Conservation (phyloP, 2,113 vertebrate species). For the Vanacampus margaritifer region DNA sequence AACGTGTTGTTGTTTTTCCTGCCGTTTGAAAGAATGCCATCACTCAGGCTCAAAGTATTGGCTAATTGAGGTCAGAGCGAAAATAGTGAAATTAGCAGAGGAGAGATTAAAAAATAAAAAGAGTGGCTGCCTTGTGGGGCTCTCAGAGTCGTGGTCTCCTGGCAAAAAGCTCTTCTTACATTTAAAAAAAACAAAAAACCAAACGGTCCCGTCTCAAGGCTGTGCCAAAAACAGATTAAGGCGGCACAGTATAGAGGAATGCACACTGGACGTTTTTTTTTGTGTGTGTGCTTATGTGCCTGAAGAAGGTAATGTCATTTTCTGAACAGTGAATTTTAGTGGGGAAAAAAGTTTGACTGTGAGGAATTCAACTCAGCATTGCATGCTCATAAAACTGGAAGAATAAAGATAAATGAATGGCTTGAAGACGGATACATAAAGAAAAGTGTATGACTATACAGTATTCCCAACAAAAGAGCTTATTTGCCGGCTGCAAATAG, state of each 20-base stretch:
- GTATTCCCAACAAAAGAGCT: slow-evolving; percentile 26
- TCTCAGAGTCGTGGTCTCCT: slow-evolving; percentile 50
- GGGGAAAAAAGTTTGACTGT: not conserved
- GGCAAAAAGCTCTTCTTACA: slow-evolving; percentile 23
- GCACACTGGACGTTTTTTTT: slow-evolving; percentile 60
- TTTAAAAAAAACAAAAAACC: slow-evolving; percentile 64
- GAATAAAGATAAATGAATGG: not conserved
- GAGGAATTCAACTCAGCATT: not conserved
- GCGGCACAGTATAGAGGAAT: slow-evolving; percentile 64
- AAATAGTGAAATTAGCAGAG: slow-evolving; percentile 72
- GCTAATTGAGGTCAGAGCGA: slow-evolving; percentile 74
- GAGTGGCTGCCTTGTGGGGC: slow-evolving; percentile 53
- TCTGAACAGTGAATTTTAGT: slow-evolving; percentile 42
- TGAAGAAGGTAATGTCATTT: slow-evolving; percentile 64
- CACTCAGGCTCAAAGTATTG: slow-evolving; percentile 35
- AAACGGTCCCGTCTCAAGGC: slow-evolving; percentile 68
- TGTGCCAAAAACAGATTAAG: slow-evolving; percentile 65
- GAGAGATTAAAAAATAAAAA: slow-evolving; percentile 57
- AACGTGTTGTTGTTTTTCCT: not conserved
- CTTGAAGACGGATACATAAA: not conserved
- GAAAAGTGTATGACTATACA: slow-evolving; percentile 26
- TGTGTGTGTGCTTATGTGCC: slow-evolving; percentile 30
- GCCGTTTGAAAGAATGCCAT: not conserved
- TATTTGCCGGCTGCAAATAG: slow-evolving; percentile 28
- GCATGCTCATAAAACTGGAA: not conserved